Evolutionary conservation across 2,888 invertebrate genomes (phyloP).

Genomic region (Tachystola acroxantha): DNA sequence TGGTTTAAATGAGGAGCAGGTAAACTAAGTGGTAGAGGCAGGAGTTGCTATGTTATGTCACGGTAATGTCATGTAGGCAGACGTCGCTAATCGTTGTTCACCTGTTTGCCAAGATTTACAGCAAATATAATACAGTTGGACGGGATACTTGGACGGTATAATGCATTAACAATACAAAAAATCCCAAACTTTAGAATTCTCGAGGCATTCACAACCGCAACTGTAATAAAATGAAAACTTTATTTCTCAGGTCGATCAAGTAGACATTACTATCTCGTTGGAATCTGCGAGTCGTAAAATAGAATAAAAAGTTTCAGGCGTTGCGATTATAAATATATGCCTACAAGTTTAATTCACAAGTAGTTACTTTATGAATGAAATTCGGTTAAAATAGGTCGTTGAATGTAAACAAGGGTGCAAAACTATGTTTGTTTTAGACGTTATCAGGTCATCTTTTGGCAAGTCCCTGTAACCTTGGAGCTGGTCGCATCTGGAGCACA

Average conservation of each 20-base stretch:
- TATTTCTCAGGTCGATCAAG: background rate
- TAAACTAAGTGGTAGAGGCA: too few species aligned
- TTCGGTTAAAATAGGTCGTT: slow-evolving; percentile 26
- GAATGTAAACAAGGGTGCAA: slow-evolving; percentile 31
- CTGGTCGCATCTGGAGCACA: slow-evolving; percentile 12
- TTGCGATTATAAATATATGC: slow-evolving; percentile 27
- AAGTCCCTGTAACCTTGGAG: slow-evolving; percentile 26
- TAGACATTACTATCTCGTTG: background rate
- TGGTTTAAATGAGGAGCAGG: too few species aligned
- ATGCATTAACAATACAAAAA: too few species aligned
- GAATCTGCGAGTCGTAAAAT: slow-evolving; percentile 21
- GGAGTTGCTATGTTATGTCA: too few species aligned
- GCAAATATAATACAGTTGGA: too few species aligned
- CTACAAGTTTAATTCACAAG: slow-evolving; percentile 25
- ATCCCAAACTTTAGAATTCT: too few species aligned
- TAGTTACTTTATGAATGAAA: slow-evolving; percentile 42
- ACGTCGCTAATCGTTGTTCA: too few species aligned
- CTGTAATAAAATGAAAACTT: too few species aligned
- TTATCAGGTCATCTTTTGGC: slow-evolving; percentile 46
- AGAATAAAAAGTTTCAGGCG: slow-evolving; percentile 15
- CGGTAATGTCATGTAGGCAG: too few species aligned
- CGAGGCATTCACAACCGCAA: too few species aligned
- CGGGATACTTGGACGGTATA: too few species aligned
- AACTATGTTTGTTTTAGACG: slow-evolving; percentile 23
- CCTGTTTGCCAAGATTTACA: too few species aligned